Conservation (phyloP, 2,888 invertebrate genomes). For the Enoplolaimus lenunculus region DNA sequence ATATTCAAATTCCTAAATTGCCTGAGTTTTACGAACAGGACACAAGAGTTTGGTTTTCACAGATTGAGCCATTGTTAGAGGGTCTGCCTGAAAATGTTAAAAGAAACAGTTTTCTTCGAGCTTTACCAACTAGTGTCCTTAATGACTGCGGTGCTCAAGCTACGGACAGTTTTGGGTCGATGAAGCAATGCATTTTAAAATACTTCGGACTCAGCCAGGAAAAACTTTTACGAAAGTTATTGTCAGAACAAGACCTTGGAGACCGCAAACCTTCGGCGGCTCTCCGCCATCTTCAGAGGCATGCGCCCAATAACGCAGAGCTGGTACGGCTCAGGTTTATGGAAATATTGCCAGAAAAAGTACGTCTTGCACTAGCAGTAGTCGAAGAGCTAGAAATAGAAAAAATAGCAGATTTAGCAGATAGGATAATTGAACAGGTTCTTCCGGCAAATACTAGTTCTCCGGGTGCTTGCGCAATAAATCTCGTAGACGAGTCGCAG, state of each 20-base stretch:
- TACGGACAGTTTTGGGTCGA: not conserved
- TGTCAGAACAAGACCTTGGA: slow-evolving; percentile 1
- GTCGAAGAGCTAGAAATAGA: not conserved
- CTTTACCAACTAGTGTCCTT: slow-evolving; percentile 4
- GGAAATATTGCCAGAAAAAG: too few relatives aligned
- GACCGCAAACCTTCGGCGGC: not conserved
- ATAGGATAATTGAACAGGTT: too few relatives aligned
- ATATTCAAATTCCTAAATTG: too few relatives aligned
- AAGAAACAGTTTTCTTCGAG: not conserved
- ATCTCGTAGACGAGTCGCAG: too few relatives aligned
- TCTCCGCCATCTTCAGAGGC: not conserved
- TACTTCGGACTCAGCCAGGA: not conserved
- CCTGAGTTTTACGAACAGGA: slow-evolving; percentile 12
- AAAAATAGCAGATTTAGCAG: too few relatives aligned
- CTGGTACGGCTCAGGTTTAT: not conserved
- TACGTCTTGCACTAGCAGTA: not conserved
- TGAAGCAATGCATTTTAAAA: slow-evolving; percentile 6
- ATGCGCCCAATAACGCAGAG: not conserved
- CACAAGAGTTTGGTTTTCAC: slow-evolving; percentile 1
- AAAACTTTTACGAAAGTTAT: not conserved
- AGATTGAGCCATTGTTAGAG: not conserved
- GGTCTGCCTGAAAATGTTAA: not conserved
- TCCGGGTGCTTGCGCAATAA: too few relatives aligned
- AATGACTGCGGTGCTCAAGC: not conserved
- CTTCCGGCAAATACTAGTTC: too few relatives aligned